Evolutionary conservation across 2,797 vertebrate species (phyloP), one percentile per base, ranked within the genome.

Genomic region (Rhinophrynus dorsalis): DNA sequence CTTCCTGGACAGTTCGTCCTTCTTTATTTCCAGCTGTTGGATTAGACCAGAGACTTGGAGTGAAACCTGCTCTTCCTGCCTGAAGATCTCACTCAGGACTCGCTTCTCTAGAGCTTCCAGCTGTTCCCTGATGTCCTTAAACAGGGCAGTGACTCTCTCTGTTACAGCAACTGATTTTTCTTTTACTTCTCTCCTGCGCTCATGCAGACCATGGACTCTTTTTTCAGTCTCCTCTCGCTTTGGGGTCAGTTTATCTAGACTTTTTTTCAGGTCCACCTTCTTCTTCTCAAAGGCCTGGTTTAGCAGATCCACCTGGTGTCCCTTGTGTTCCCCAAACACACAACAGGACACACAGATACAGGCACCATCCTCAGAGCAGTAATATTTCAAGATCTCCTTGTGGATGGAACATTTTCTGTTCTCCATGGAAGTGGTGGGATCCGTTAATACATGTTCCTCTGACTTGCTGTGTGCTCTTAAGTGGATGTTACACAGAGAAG

Each of bases 271-370:
- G n/a, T n/a, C n/a, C n/a, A n/a, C n/a, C n/a, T n/a, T n/a, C n/a
- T 89, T 85, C 71, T 92, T 89, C 13, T 82, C 78, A 33, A 83
- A 86, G 0, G 88, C 89, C 1, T 76, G 82, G 2, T 58, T 80
- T 18, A 89, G 80, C 32, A 77, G 86, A 30, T 90, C 83, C 20
- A 91, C 74, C 1, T 89, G 82, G 0, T 91, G 90, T 37, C 71
- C 67, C 20, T 80, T 67, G 72, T 91, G 89, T 1, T 30, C 37
- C 1, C 88, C 89, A 17, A 88, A 82, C 2, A 77, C 12, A 3
- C 87, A 45, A 54, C 90, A 91, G 0, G 44, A 64, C 17, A 57
- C 38, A 35, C 90, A 92, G 72, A 92, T 77, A 23, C 80, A 69
- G n/a, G 74, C 50, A 63, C 78, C 78, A 51, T 90, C 88, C 0